Evolutionary conservation across 2,888 invertebrate species (phyloP).

Genomic region (Trisateles emortualis): DNA sequence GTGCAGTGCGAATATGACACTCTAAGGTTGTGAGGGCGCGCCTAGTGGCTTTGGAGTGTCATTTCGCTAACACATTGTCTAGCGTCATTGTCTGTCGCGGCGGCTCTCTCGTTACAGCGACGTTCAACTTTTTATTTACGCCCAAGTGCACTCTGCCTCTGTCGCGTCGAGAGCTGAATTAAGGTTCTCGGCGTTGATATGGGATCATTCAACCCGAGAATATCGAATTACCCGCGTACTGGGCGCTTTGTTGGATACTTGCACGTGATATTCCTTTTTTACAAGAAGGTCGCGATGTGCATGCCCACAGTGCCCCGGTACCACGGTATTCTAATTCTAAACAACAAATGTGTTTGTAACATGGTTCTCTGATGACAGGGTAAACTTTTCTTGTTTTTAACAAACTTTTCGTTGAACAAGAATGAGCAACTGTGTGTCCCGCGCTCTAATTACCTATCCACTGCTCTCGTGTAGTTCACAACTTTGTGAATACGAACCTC

Average conservation of each 20-base stretch:
- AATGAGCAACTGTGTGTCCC: constrained; percentile 33
- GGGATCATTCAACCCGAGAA: constrained; percentile 85
- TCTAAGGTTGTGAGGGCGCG: constrained; percentile 66
- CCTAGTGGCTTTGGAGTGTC: constrained; percentile 76
- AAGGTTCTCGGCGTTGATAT: constrained; percentile 84
- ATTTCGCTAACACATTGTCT: constrained; percentile 83
- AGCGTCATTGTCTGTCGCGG: constrained; percentile 78
- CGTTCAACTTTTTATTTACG: constrained; percentile 86
- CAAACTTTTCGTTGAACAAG: constrained; percentile 18
- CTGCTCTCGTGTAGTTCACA: constrained; percentile 36
- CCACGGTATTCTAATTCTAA: constrained; percentile 37
- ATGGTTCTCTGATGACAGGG: not conserved
- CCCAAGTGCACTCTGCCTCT: constrained; percentile 83
- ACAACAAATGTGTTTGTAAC: constrained; percentile 37
- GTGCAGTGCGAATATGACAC: constrained; percentile 55
- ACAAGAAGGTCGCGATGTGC: constrained; percentile 17
- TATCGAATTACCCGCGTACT: constrained; percentile 84
- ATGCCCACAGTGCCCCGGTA: constrained; percentile 11
- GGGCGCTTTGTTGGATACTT: constrained; percentile 82
- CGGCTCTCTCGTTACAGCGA: constrained; percentile 77
- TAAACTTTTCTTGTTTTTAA: constrained; percentile 5
- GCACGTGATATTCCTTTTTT: constrained; percentile 83
- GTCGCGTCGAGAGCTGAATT: constrained; percentile 82
- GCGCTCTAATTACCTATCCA: constrained; percentile 46
- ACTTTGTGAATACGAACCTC: constrained; percentile 50